Conservation (phyloP, 1,140 invertebrate genomes). For the Aporrectodea caliginosa region DNA sequence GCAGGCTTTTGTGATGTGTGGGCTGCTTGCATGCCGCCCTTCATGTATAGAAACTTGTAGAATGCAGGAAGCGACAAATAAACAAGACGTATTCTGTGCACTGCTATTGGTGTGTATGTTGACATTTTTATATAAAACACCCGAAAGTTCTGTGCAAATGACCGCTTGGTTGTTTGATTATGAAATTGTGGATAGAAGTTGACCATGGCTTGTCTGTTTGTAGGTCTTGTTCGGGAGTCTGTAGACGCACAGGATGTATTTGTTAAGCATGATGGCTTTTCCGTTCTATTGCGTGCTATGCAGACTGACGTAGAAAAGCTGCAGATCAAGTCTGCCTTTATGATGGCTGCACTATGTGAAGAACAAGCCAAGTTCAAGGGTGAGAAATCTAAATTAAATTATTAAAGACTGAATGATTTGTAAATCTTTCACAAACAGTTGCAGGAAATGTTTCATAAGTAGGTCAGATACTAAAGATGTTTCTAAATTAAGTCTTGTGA, state of each 20-base stretch:
- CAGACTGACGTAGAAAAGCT: slow-evolving; percentile 62
- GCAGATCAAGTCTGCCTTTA: slow-evolving; percentile 67
- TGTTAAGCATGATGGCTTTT: slow-evolving; percentile 63
- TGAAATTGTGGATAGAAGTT: too few relatives aligned
- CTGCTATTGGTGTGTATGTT: too few relatives aligned
- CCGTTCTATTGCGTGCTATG: slow-evolving; percentile 62
- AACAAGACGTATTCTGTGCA: too few relatives aligned
- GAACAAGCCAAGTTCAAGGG: slow-evolving; percentile 61
- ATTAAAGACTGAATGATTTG: background rate
- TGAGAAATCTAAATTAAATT: slow-evolving; percentile 32
- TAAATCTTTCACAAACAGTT: background rate
- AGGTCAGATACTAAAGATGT: too few relatives aligned
- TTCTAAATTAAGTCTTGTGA: background rate
- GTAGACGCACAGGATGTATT: slow-evolving; percentile 61
- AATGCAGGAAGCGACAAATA: too few relatives aligned
- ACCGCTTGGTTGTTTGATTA: too few relatives aligned
- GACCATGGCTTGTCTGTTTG: too few relatives aligned
- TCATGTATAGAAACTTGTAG: too few relatives aligned
- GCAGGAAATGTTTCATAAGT: background rate
- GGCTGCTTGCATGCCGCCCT: too few relatives aligned
- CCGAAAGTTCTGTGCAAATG: too few relatives aligned
- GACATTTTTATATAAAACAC: too few relatives aligned
- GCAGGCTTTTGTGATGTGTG: too few relatives aligned
- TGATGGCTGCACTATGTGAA: slow-evolving; percentile 62
- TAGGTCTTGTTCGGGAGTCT: slow-evolving; percentile 64